Conservation (phyloP, 2,888 invertebrate species). For the Micoletzkya japonica region DNA sequence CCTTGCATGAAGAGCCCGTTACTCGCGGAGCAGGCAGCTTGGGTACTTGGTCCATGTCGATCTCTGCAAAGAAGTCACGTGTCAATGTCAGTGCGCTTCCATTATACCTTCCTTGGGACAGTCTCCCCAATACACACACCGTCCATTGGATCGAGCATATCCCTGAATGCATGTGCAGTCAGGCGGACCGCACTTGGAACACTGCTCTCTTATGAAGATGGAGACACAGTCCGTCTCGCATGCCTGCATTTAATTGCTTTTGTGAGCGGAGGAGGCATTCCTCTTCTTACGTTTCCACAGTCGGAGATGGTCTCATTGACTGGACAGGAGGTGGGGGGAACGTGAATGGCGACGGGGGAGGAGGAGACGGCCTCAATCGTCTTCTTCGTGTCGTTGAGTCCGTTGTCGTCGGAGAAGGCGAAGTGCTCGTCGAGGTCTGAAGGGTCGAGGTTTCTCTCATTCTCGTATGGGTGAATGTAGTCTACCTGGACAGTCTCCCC, state of each 20-base stretch:
- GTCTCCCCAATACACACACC: constrained; percentile 62
- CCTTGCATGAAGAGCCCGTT: constrained; percentile 32
- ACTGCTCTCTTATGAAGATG: constrained; percentile 59
- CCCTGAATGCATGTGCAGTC: constrained; percentile 60
- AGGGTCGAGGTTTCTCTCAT: neutral
- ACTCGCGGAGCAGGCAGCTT: constrained; percentile 10
- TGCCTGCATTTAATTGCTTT: neutral
- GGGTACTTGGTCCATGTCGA: too few species aligned
- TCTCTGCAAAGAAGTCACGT: neutral
- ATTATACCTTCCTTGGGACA: constrained; percentile 41
- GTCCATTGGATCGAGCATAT: constrained; percentile 50
- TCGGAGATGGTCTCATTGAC: constrained; percentile 61
- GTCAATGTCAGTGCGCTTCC: too few species aligned
- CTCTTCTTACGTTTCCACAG: constrained; percentile 47
- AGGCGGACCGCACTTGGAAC: constrained; percentile 53
- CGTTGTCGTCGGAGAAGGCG: constrained; percentile 28
- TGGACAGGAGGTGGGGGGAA: constrained; percentile 42
- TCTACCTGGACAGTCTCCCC: constrained; percentile 59
- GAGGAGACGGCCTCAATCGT: constrained; percentile 1
- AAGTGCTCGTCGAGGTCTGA: constrained; percentile 33
- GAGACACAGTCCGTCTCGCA: constrained; percentile 62
- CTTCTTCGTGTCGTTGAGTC: constrained; percentile 13
- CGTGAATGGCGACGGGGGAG: constrained; percentile 26
- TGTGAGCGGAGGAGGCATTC: neutral
- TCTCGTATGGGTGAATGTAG: neutral